These are phyloP conservation scores for Agrochola lota DNA, from an alignment of 2,888 invertebrate species.

Conservation along the genomic window DNA sequence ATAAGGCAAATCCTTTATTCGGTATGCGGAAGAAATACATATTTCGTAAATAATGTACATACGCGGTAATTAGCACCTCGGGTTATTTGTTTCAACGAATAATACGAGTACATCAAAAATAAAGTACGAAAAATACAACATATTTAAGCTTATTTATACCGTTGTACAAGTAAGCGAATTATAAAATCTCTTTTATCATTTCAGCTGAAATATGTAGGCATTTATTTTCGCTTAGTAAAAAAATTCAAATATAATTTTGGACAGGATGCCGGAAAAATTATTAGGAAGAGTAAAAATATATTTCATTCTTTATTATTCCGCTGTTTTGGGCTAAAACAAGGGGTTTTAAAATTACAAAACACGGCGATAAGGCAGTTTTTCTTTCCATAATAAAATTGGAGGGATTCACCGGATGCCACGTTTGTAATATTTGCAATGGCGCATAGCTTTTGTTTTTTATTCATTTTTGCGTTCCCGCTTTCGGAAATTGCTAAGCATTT, in stretches of 20 bases:
- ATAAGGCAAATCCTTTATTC: not conserved
- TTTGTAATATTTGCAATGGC: slow-evolving; percentile 55
- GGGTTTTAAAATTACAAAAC: slow-evolving; percentile 67
- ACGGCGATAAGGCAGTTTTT: slow-evolving; percentile 66
- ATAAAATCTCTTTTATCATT: slow-evolving; percentile 40
- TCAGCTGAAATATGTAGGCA: slow-evolving; percentile 47
- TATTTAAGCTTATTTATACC: slow-evolving; percentile 14
- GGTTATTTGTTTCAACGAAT: not conserved
- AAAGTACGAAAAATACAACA: slow-evolving; percentile 20
- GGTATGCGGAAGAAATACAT: not conserved
- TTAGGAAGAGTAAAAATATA: slow-evolving; percentile 63
- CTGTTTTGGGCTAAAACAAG: slow-evolving; percentile 70
- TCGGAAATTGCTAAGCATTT: slow-evolving; percentile 39
- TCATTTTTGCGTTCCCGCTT: slow-evolving; percentile 28
- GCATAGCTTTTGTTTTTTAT: slow-evolving; percentile 50
- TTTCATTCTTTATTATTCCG: slow-evolving; percentile 70
- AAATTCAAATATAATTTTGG: slow-evolving; percentile 65
- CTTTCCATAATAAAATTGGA: slow-evolving; percentile 69
- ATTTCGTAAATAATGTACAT: not conserved
- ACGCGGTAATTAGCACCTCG: not conserved
- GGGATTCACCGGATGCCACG: slow-evolving; percentile 60
- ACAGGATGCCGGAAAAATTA: slow-evolving; percentile 66
- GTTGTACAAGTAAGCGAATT: slow-evolving; percentile 13
- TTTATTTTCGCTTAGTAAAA: slow-evolving; percentile 52
- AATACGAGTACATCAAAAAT: slow-evolving; percentile 15